Evolutionary conservation across 2,888 invertebrate species (phyloP), one percentile per base, ranked within the genome.

Genomic region (Linnaemya vulpina): DNA sequence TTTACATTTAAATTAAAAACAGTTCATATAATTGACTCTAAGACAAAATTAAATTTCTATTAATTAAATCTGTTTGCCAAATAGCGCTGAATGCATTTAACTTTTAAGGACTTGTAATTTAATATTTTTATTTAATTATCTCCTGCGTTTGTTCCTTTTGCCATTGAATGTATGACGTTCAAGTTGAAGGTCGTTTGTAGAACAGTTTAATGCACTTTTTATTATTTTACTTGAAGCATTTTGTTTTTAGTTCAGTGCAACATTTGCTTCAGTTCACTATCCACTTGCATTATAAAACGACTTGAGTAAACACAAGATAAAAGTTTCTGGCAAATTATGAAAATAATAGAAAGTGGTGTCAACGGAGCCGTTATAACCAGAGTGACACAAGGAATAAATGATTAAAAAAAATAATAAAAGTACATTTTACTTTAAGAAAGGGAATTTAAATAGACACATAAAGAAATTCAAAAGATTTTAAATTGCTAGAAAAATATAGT

Each of bases 121-220:
- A 20, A 58, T 58, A 11, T 75, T 10, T 63, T 53, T 25, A 11
- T 17, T 60, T 51, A 60, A 1, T 60, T 9, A 20, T 2, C 43
- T 43, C 22, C n/a, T 20, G 1, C n/a, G 35, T 3, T 65, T 62
- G 20, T 49, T 53, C 53, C 11, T 38, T 9, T 49, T 65, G 38
- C 30, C n/a, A 49, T 80, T 35, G 30, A 65, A 30, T 58, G 25
- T 40, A 58, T 53, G 74, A 38, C 58, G 58, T 77, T 71, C 73
- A 83, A 78, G 78, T 78, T 83, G 63, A 78, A 78, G 73, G 83
- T 25, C 55, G 74, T 35, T 43, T 22, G 11, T 3, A 40, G 22
- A 40, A 43, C 38, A 22, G 55, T 70, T 79, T 75, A 60, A 51
- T 65, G 71, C 68, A 71, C 70, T 75, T 60, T 25, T 65, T 25